Evolutionary conservation across 1,140 invertebrate species (phyloP), one percentile per base, ranked within the genome.

Genomic region (Holotrichia oblita): DNA sequence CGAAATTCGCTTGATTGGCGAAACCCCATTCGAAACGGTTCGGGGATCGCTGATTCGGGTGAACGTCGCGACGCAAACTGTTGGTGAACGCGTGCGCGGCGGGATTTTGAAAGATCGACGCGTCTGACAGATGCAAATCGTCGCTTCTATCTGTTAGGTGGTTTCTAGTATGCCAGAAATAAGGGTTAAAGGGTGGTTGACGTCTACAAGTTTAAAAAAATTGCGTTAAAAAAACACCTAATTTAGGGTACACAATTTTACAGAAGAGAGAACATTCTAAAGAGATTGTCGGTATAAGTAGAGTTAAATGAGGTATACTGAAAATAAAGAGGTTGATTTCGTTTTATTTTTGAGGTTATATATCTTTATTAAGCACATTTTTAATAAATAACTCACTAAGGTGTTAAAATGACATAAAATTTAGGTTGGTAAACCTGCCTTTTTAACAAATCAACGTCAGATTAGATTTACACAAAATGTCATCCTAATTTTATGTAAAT

Each of bases 161-260:
- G 48, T 78, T 82, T 80, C 22, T 80, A 75, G 9, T 79, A 81
- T 80, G 79, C 82, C 83, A 81, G 82, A 81, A 83, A 81, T 84
- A 85, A 74, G 84, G 81, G 77, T 85, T 83, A 64, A 82, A 79
- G 79, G 82, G 77, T 81, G 81, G 83, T 72, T 81, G 81, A 55
- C 79, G 79, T 79, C 84, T 85, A 84, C 81, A 84, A 82, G 34
- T 78, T 79, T 73, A 77, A 78, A 22, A 81, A 42, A 22, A 69
- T 27, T 14, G 40, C 44, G 77, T 78, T 48, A 76, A 48, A 76
- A 79, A 34, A 34, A 34, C 76, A 64, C 69, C 75, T 81, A 80
- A 40, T 34, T 34, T 34, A 34, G 27, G 73, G 76, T 78, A 76
- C 59, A 14, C n/a, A 76, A 22, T 40, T n/a, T n/a, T 64, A 77